Base-by-base conservation (phyloP, 2,888 invertebrate genomes). In the Xestia sexstrigata region DNA sequence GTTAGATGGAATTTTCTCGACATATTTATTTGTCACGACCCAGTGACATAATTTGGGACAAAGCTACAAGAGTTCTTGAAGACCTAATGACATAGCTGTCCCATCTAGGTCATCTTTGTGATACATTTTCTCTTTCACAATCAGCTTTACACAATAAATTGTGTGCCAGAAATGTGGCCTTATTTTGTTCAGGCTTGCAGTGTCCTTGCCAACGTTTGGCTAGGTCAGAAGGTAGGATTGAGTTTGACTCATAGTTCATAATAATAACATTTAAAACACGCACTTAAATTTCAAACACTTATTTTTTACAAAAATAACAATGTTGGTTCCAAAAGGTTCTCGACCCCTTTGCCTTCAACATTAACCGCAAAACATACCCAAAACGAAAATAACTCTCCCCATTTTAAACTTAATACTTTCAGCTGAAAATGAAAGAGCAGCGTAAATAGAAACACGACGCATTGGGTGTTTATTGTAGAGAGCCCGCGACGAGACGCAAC, bases 401-500 rank as follows among this genome's bases (percentile, higher is more conserved):
- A 49, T 30, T 74, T 65, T 30, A 65, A 78, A 63, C 45, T 42
- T 70, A 63, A 74, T 73, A 83, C 52, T 60, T 55, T 35, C 39
- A 69, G 26, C 63, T 74, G 52, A 63, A 77, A 82, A 75, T 65
- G 42, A 73, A 82, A 84, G 26, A 30, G 26, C 26, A 55, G 35
- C 26, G 47, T 70, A 79, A 79, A 81, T 52, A 79, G 58, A 20
- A 67, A 70, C n/a, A 76, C 55, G 49, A 55, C 67, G 74, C 65
- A 68, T 73, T 79, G 76, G 78, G 76, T 79, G 76, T 74, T 76
- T 81, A 35, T 35, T 35, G 35, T 35, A 76, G 80, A 77, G 73
- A 69, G 77, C 60, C 35, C n/a, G 75, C 86, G 86, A 92, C 92
- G 91, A 71, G 62, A 77, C 93, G 87, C 88, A 81, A 80, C 87